Conservation (phyloP, 1,140 invertebrate species). For the Teleogryllus occipitalis region DNA sequence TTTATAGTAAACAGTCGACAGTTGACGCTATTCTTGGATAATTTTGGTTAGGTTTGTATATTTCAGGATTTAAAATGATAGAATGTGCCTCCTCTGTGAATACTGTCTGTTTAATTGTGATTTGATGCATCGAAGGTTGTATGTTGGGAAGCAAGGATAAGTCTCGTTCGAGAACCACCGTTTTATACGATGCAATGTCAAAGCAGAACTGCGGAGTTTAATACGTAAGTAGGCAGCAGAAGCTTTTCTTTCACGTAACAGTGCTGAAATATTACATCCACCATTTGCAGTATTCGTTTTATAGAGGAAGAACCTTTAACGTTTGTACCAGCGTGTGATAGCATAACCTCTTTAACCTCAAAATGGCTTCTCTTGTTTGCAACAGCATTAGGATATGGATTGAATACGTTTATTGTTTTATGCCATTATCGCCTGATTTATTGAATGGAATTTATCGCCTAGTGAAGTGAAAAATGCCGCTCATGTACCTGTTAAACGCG, state of each 20-base stretch:
- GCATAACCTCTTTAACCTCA: neutral
- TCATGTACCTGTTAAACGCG: too few relatives aligned
- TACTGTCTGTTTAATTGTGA: neutral
- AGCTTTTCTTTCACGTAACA: neutral
- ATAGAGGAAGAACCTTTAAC: too few relatives aligned
- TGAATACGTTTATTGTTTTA: neutral
- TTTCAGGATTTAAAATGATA: neutral
- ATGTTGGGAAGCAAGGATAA: too few relatives aligned
- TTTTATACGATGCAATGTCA: neutral
- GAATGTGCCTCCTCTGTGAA: neutral
- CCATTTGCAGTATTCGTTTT: too few relatives aligned
- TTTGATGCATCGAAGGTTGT: neutral
- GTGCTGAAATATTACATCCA: too few relatives aligned
- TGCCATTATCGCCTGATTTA: too few relatives aligned
- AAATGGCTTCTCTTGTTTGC: neutral
- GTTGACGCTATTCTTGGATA: conserved; percentile 10
- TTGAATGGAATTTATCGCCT: too few relatives aligned
- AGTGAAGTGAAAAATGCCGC: too few relatives aligned
- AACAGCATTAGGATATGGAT: neutral
- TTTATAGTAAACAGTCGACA: conserved; percentile 8
- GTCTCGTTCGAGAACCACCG: neutral
- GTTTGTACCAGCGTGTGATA: neutral
- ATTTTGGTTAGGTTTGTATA: conserved; percentile 18
- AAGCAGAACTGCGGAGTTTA: conserved; percentile 8
- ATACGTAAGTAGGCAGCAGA: neutral